Conservation (phyloP, 2,888 invertebrate species). For the Nephrotoma flavescens region DNA sequence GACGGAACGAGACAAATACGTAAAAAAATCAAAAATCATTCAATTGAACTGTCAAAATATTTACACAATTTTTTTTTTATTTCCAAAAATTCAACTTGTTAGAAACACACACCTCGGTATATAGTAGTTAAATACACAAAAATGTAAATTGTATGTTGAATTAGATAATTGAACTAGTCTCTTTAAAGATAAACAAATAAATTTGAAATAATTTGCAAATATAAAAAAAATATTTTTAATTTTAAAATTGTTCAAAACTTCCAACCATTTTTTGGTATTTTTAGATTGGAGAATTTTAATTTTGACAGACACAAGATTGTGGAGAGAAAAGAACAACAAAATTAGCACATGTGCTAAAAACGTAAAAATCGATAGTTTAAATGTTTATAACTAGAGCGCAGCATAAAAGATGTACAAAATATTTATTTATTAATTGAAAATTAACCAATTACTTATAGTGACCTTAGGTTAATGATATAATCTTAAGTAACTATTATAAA, state of each 20-base stretch:
- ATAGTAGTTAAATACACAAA: not conserved
- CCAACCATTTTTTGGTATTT: not conserved
- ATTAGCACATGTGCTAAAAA: not conserved
- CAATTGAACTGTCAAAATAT: not conserved
- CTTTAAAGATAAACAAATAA: not conserved
- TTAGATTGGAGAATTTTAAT: not conserved
- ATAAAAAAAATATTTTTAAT: not conserved
- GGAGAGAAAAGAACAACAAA: not conserved
- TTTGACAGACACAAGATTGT: not conserved
- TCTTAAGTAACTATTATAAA: too few species aligned
- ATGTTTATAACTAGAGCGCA: not conserved
- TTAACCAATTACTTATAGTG: too few species aligned
- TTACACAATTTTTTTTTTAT: not conserved
- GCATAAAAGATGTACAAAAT: not conserved
- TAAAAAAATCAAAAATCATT: not conserved
- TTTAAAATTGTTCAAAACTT: not conserved
- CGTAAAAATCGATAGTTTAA: not conserved
- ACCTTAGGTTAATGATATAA: too few species aligned
- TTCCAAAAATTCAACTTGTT: not conserved
- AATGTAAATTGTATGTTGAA: not conserved
- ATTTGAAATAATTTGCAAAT: not conserved
- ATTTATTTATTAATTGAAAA: too few species aligned
- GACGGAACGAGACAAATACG: not conserved
- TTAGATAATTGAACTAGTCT: not conserved
- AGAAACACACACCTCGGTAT: not conserved